Evolutionary conservation across 2,888 invertebrate genomes (phyloP).

Genomic region (Napeogenes sylphis): DNA sequence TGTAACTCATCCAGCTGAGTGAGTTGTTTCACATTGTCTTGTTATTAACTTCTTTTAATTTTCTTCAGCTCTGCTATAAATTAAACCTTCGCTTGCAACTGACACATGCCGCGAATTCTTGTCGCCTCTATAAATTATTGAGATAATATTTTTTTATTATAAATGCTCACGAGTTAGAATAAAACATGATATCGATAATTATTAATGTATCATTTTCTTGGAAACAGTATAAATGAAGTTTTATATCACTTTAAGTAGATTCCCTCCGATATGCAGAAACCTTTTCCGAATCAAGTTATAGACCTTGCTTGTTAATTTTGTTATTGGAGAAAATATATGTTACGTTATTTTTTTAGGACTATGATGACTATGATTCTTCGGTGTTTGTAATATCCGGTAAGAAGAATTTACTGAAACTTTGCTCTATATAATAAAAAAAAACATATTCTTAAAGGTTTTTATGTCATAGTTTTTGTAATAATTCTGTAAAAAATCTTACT

Average conservation of each 20-base stretch:
- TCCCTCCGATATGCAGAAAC: too few species aligned
- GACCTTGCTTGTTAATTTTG: too few species aligned
- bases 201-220: background rate
- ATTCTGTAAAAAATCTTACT: constrained; percentile 3
- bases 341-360: too few species aligned
- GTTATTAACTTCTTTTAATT: constrained; percentile 16
- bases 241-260: background rate
- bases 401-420: too few species aligned
- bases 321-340: too few species aligned
- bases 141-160: constrained; percentile 5
- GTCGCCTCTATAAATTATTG: constrained; percentile 23
- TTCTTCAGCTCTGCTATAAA: constrained; percentile 13
- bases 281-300: too few species aligned
- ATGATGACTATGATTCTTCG: too few species aligned
- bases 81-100: constrained; percentile 17
- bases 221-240: background rate
- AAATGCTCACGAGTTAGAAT: background rate
- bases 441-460: too few species aligned
- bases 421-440: too few species aligned
- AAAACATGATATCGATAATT: background rate
- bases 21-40: background rate
- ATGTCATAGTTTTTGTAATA: constrained; percentile 1
- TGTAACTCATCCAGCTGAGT: too few species aligned
- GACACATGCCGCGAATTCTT: constrained; percentile 25
- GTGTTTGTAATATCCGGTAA: too few species aligned